These are phyloP conservation scores for Bombus waltoni DNA, from an alignment of 1,140 invertebrate genomes.

Conservation along the genomic window DNA sequence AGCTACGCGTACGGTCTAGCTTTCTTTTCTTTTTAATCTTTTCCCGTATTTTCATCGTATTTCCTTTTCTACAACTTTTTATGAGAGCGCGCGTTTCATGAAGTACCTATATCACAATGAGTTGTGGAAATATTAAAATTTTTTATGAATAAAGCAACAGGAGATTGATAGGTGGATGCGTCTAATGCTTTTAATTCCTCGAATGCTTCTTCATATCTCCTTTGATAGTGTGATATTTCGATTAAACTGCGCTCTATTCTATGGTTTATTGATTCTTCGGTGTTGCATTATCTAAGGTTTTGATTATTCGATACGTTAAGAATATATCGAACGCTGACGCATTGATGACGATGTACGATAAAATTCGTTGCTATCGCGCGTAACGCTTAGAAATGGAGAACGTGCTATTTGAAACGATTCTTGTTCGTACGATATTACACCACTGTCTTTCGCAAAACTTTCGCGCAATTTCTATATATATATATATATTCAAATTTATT, in stretches of 20 bases:
- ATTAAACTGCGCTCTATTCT: not conserved
- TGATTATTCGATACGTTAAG: not conserved
- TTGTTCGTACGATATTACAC: too few relatives aligned
- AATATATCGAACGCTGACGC: too few relatives aligned
- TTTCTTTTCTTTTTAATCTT: not conserved
- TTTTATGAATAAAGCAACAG: not conserved
- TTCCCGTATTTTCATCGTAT: not conserved
- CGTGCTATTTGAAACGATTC: not conserved
- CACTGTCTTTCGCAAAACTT: too few relatives aligned
- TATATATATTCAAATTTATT: too few relatives aligned
- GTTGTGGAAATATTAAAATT: not conserved
- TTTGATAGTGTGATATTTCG: not conserved
- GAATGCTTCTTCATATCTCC: not conserved
- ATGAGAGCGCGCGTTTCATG: not conserved
- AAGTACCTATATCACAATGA: not conserved
- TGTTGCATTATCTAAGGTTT: too few relatives aligned
- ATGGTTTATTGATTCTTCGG: not conserved
- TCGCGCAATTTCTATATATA: too few relatives aligned
- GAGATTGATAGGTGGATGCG: not conserved
- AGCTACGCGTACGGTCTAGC: not conserved
- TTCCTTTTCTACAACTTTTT: not conserved
- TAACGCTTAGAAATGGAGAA: not conserved
- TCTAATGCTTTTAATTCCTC: not conserved
- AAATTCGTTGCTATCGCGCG: too few relatives aligned
- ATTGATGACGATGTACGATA: not conserved